Evolutionary conservation across 2,113 vertebrate genomes (phyloP).

Genomic region (Cricetomys ansorgei): DNA sequence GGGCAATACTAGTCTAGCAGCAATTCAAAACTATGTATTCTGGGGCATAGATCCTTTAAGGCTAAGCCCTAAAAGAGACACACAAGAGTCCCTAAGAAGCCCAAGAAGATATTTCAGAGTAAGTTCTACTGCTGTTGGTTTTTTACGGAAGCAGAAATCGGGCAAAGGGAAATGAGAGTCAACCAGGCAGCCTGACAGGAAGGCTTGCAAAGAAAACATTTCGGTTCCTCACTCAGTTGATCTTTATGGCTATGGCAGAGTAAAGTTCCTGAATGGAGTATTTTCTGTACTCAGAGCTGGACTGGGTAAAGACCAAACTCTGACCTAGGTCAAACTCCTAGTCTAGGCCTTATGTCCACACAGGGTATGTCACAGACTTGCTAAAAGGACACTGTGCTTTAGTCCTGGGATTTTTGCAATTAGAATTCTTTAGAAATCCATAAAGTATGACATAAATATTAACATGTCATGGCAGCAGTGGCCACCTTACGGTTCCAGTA

Average conservation of each 20-base stretch:
- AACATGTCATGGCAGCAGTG: neutral
- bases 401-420: neutral
- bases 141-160: neutral
- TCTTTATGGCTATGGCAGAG: neutral
- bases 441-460: neutral
- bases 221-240: neutral
- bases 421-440: constrained; percentile 30
- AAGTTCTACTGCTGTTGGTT: neutral
- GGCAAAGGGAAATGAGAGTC: neutral
- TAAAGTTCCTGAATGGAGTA: neutral
- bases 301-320: neutral
- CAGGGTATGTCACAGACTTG: neutral
- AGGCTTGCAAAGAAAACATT: neutral
- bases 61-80: neutral
- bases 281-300: neutral
- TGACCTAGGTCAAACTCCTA: neutral
- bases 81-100: neutral
- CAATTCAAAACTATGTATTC: neutral
- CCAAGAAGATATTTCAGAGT: neutral
- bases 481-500: neutral
- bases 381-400: neutral
- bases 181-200: neutral
- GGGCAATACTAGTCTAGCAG: neutral
- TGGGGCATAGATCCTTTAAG: neutral
- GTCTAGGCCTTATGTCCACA: neutral